Conservation (phyloP, 2,888 invertebrate species). For the Calephelis perditalis region DNA sequence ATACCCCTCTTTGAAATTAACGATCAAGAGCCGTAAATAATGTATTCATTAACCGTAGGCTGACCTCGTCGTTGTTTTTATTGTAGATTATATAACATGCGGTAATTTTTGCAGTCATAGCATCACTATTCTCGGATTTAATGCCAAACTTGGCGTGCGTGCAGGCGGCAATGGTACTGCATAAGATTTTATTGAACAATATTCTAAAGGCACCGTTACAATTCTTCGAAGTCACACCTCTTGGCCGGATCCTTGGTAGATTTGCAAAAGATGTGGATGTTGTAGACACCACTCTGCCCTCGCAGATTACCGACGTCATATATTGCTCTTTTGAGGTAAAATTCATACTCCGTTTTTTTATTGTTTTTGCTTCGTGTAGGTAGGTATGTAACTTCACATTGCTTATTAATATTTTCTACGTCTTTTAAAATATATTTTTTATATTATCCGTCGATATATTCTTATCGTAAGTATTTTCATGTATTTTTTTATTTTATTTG, state of each 20-base stretch:
- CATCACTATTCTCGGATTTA: conserved; percentile 82
- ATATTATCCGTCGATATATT: too few species aligned
- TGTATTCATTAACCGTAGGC: conserved; percentile 54
- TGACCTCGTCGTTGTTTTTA: background rate
- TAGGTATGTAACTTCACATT: conserved; percentile 13
- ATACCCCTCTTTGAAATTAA: background rate
- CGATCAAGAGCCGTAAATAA: conserved; percentile 44
- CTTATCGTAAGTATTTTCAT: too few species aligned
- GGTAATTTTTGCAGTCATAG: conserved; percentile 81
- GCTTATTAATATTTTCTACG: background rate
- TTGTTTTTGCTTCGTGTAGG: conserved; percentile 13
- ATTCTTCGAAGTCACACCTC: conserved; percentile 88
- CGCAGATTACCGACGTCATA: conserved; percentile 81
- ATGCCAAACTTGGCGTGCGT: conserved; percentile 83
- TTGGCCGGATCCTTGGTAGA: conserved; percentile 85
- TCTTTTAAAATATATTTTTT: too few species aligned
- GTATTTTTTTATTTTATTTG: too few species aligned
- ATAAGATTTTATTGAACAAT: conserved; percentile 77
- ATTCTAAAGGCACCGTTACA: conserved; percentile 83
- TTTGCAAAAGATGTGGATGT: conserved; percentile 88
- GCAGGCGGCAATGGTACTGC: conserved; percentile 81
- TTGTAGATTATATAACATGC: conserved; percentile 20
- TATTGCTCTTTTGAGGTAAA: conserved; percentile 87
- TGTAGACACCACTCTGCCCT: conserved; percentile 83
- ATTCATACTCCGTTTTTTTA: conserved; percentile 1